Conservation (phyloP, 2,888 invertebrate species). For the Eustalomyia histrio region DNA sequence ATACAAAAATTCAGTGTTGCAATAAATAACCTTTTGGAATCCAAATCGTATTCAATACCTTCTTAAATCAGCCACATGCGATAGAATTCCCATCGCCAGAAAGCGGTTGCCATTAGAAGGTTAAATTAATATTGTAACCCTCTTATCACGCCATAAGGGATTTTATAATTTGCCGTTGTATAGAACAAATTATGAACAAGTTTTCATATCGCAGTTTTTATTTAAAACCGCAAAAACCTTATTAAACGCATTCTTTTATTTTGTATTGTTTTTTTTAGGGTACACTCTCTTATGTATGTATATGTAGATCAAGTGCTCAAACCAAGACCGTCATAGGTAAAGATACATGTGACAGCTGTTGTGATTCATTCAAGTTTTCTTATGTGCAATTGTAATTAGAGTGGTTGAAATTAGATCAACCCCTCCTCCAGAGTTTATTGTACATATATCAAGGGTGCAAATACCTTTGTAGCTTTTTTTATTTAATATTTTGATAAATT, state of each 20-base stretch:
- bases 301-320: constrained; percentile 32
- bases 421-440: constrained; percentile 18
- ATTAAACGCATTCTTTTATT: constrained; percentile 14
- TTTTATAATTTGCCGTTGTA: constrained; percentile 8
- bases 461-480: constrained; percentile 8
- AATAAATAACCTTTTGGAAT: too few relatives aligned
- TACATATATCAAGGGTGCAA: background rate
- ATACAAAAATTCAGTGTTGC: too few relatives aligned
- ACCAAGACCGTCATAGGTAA: background rate
- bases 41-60: too few relatives aligned
- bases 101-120: background rate
- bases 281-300: too few relatives aligned
- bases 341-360: constrained; percentile 47
- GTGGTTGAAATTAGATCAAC: constrained; percentile 54
- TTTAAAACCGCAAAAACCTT: constrained; percentile 41
- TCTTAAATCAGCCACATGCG: too few relatives aligned
- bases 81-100: too few relatives aligned
- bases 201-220: constrained; percentile 21
- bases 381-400: constrained; percentile 26
- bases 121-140: constrained; percentile 1
- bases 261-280: constrained; percentile 1
- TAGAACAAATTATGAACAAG: constrained; percentile 29
- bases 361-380: constrained; percentile 32
- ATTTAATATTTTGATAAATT: constrained; percentile 51
- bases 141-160: background rate